Conservation (phyloP, 64 coral and sea anemone genomes). For the Hydrozoanthus tunicans region DNA sequence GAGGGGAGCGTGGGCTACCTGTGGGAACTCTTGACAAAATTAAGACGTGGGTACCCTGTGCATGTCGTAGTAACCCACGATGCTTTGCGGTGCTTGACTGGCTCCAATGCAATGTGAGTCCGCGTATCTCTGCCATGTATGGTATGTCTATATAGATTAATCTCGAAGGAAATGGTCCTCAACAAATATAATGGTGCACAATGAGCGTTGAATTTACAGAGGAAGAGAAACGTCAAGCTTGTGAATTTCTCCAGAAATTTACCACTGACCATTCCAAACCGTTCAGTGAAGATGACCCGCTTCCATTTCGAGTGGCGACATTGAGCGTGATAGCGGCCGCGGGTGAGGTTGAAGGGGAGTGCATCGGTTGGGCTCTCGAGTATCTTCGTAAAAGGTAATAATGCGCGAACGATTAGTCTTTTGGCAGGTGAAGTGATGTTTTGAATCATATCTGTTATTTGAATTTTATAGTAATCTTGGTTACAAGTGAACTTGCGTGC, state of each 20-base stretch:
- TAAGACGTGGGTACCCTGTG: too few relatives aligned
- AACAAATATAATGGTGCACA: constrained; percentile 19
- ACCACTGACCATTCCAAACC: constrained; percentile 45
- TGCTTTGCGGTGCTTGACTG: constrained; percentile 8
- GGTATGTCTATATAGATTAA: background rate
- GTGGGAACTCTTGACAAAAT: too few relatives aligned
- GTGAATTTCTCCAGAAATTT: constrained; percentile 65
- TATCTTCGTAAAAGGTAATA: constrained; percentile 71
- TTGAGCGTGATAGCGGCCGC: constrained; percentile 38
- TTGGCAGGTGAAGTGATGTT: background rate
- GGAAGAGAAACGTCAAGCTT: constrained; percentile 57
- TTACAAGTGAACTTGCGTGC: constrained; percentile 1
- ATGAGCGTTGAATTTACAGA: constrained; percentile 86
- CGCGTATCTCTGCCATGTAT: background rate
- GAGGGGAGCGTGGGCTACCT: too few relatives aligned
- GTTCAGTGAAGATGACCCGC: constrained; percentile 48
- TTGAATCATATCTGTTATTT: background rate
- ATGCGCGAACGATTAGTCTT: background rate
- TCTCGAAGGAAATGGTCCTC: constrained; percentile 36
- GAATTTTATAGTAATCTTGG: background rate
- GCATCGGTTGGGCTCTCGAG: constrained; percentile 76
- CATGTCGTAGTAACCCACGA: constrained; percentile 15
- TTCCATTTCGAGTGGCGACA: constrained; percentile 75
- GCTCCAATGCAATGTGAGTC: background rate
- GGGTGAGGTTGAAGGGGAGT: constrained; percentile 71